These are phyloP conservation scores for Conger conger DNA, from an alignment of 2,113 vertebrate species.

Conservation along the genomic window DNA sequence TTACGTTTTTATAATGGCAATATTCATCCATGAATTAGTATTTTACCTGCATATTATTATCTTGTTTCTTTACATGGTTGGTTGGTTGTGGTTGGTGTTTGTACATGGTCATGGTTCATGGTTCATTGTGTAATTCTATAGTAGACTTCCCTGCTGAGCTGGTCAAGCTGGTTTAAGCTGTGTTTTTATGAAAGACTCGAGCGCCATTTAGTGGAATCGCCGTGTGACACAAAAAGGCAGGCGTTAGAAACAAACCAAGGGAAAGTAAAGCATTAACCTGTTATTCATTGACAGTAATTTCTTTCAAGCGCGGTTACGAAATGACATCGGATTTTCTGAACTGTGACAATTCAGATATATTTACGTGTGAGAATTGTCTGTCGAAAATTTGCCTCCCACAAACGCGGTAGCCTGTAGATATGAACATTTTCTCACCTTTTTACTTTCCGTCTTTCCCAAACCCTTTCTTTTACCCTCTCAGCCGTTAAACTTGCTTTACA, in stretches of 20 bases:
- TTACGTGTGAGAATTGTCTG: neutral
- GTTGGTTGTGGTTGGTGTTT: too few species aligned
- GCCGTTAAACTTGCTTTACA: constrained; percentile 19
- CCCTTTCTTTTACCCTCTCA: constrained; percentile 1
- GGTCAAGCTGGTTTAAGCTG: too few species aligned
- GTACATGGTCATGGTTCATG: too few species aligned
- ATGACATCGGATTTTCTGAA: neutral
- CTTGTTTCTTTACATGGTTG: neutral
- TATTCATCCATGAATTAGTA: neutral
- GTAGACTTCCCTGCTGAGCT: too few species aligned
- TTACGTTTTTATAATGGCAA: too few species aligned
- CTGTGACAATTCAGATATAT: neutral
- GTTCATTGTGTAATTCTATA: too few species aligned
- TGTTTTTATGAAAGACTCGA: too few species aligned
- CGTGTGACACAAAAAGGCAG: neutral
- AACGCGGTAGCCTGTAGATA: neutral
- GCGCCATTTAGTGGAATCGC: neutral
- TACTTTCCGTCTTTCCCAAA: neutral
- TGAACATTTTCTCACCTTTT: neutral
- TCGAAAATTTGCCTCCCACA: neutral
- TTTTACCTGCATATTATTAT: neutral
- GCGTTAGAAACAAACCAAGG: constrained; percentile 9
- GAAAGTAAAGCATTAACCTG: constrained; percentile 27
- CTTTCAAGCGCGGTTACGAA: neutral
- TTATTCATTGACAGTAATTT: neutral